Percentiles rank a stretch among this genome's conserved stretches.
Conservation (phyloP, 2,888 invertebrate species). For the Beris chalybata region DNA sequence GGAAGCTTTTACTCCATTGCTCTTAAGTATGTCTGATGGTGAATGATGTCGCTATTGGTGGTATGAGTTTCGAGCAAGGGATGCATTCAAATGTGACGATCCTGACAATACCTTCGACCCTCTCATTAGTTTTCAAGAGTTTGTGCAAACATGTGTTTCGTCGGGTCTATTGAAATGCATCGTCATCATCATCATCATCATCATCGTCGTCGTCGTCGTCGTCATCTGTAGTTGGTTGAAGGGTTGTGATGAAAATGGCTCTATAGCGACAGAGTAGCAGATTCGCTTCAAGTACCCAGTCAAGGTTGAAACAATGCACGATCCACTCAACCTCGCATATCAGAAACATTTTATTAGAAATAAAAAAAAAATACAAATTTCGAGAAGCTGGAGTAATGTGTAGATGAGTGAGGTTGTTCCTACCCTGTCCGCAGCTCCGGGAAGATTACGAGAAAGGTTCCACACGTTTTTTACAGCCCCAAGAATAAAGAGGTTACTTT, state of each 20-base stretch:
- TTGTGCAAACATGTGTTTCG: neutral
- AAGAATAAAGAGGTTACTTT: no score
- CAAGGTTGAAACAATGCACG: conserved; percentile 21
- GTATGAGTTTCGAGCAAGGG: no score
- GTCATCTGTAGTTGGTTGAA: conserved; percentile 7
- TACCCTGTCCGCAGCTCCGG: no score
- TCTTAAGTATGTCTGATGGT: no score
- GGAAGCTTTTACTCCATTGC: no score
- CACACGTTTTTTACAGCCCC: no score
- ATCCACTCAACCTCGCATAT: conserved; percentile 21
- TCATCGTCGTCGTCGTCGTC: neutral
- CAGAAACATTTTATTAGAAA: conserved; percentile 20
- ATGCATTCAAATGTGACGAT: no score
- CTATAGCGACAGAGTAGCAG: conserved; percentile 10
- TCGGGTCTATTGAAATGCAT: neutral
- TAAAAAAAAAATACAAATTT: no score
- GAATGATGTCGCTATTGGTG: no score
- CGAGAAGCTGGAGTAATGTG: no score
- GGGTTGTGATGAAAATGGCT: conserved; percentile 12
- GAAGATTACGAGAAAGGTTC: no score
- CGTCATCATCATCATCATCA: conserved; percentile 18
- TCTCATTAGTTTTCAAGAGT: conserved; percentile 9
- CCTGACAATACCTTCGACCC: neutral
- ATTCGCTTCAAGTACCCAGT: neutral
- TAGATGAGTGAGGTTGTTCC: no score